Evolutionary conservation across 1,140 invertebrate genomes (phyloP), one percentile per base, ranked within the genome.

Genomic region (Argopecten irradians): DNA sequence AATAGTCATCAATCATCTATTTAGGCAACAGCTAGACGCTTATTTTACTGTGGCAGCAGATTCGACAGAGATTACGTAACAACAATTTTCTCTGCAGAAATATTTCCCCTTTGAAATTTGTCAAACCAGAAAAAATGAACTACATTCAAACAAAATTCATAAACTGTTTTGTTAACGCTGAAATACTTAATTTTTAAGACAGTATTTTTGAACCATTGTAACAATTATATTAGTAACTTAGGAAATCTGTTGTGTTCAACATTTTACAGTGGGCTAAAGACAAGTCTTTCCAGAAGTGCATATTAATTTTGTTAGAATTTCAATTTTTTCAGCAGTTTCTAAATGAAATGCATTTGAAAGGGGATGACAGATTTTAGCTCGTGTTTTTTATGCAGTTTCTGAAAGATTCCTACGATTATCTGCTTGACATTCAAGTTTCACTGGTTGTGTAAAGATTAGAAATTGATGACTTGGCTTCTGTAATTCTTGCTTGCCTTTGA

Each of bases 1-100:
- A 71, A 71, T 71, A 22, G n/a, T 22, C 55, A 71, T 71, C 55
- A 71, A 71, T 71, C 55, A 71, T 28, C 55, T n/a, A 71, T 71
- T 71, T 71, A 71, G 55, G 55, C n/a, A 71, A 71, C 55, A 71
- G n/a, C n/a, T n/a, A n/a, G 55, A 71, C 55, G 28, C 55, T 71
- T 28, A n/a, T 71, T 71, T 71, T 71, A 71, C 55, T 28, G 55
- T 71, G 55, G 43, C 43, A 46, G 8, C 2, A 71, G 55, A 71
- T 71, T 71, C 16, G 22, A 22, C n/a, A 0, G 22, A 28, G 55
- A 71, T 71, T 71, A 28, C 22, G 55, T 71, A 71, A 71, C 55
- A 71, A 28, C 55, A 71, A 71, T 71, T 28, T 71, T 71, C 55
- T 71, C 55, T n/a, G n/a, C 14, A n/a, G 55, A 71, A 71, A 71